Percentiles rank a stretch among this genome's conserved stretches.
These are phyloP conservation scores for Scomber colias DNA, from an alignment of 2,113 vertebrate species.

Conservation along the genomic window DNA sequence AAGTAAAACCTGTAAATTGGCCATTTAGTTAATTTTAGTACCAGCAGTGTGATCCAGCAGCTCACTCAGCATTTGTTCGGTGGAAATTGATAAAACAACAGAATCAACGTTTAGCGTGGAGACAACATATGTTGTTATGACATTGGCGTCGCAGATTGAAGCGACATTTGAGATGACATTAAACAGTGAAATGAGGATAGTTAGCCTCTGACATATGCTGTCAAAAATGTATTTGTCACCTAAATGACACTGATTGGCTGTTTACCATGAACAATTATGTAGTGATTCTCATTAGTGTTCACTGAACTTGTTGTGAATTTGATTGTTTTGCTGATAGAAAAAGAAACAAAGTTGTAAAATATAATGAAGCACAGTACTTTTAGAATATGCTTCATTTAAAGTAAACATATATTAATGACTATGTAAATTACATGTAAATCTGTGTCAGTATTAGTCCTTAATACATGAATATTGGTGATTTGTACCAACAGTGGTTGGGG, in stretches of 20 bases:
- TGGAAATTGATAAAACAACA: slow-evolving; percentile 11
- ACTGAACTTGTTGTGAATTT: background rate
- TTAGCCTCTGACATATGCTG: slow-evolving; percentile 11
- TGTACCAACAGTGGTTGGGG: background rate
- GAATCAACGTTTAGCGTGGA: slow-evolving; percentile 6
- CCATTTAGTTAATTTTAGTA: slow-evolving; percentile 10
- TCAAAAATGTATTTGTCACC: slow-evolving; percentile 26
- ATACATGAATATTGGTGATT: background rate
- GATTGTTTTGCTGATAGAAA: background rate
- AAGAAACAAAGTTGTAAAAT: background rate
- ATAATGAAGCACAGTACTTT: background rate
- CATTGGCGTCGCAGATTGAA: slow-evolving; percentile 4
- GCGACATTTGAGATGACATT: slow-evolving; percentile 1
- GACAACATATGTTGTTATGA: slow-evolving; percentile 33
- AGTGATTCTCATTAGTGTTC: slow-evolving; percentile 10
- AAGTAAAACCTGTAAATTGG: background rate
- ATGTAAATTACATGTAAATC: background rate
- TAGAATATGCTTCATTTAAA: background rate
- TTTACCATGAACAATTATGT: slow-evolving; percentile 17
- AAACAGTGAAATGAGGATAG: slow-evolving; percentile 33
- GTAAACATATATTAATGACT: slow-evolving; percentile 9
- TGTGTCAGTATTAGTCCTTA: background rate
- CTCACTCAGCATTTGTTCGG: slow-evolving; percentile 10
- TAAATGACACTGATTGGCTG: slow-evolving; percentile 18
- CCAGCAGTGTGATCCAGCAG: slow-evolving; percentile 27